A percentile compares a stretch with the other conserved stretches of the same genome.
These are phyloP conservation scores for Heliocidaris tuberculata DNA, from an alignment of 35 echinoderm and acorn worm species.

Conservation along the genomic window DNA sequence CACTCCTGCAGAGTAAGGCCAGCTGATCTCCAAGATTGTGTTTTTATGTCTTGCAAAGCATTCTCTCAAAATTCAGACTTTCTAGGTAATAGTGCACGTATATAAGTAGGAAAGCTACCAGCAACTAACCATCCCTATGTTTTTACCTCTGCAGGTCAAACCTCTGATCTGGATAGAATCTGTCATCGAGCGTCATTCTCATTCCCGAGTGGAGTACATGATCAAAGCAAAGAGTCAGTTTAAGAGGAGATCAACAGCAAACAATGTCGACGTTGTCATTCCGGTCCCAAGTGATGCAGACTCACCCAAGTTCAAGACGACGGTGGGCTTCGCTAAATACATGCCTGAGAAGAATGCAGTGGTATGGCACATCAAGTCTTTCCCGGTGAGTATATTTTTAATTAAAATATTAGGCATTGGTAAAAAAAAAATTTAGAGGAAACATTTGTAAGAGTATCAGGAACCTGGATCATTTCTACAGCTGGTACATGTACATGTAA, in stretches of 20 bases:
- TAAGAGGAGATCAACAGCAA: constrained; percentile 93
- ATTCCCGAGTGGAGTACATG: constrained; percentile 99
- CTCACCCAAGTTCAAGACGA: constrained; percentile 98
- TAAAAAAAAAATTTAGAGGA: background rate
- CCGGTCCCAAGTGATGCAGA: constrained; percentile 98
- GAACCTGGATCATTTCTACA: too few relatives aligned
- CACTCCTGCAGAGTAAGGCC: too few relatives aligned
- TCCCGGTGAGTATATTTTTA: constrained; percentile 72
- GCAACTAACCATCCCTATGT: background rate
- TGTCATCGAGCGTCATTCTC: constrained; percentile 97
- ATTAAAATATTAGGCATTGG: background rate
- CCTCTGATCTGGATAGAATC: constrained; percentile 99
- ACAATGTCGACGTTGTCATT: constrained; percentile 97
- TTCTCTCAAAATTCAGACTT: too few relatives aligned
- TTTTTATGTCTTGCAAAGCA: too few relatives aligned
- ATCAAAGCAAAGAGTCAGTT: constrained; percentile 99
- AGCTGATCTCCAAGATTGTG: too few relatives aligned
- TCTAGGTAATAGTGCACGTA: too few relatives aligned
- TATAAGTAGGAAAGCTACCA: too few relatives aligned
- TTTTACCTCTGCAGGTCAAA: constrained; percentile 72
- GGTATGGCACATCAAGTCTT: constrained; percentile 94
- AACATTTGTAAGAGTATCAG: too few relatives aligned
- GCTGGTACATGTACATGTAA: too few relatives aligned
- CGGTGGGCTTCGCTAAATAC: constrained; percentile 90
- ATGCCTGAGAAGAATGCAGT: constrained; percentile 82